Conservation (phyloP, 2,797 vertebrate species). For the Rhabdophis nuchalis region DNA sequence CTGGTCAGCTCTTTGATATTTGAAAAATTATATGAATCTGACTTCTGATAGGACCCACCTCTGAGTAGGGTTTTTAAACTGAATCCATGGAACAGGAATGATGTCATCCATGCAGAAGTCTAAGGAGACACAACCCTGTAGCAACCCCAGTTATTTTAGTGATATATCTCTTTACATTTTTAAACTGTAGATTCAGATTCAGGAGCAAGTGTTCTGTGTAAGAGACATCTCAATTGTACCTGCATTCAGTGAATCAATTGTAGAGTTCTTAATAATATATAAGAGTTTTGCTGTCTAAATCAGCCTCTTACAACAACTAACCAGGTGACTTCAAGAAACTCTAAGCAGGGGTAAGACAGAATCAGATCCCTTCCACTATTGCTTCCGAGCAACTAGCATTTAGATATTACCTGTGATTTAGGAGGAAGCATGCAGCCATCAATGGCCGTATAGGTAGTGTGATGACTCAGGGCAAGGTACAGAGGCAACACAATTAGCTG, state of each 20-base stretch:
- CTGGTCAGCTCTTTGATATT: background rate
- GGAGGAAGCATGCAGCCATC: background rate
- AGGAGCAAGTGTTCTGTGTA: background rate
- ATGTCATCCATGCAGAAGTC: background rate
- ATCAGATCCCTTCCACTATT: background rate
- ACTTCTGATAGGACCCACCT: background rate
- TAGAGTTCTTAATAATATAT: background rate
- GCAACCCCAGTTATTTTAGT: background rate
- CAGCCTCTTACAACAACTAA: background rate
- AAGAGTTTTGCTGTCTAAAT: background rate
- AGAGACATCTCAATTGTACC: background rate
- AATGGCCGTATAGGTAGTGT: background rate
- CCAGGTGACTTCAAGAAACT: background rate
- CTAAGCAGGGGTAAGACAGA: background rate
- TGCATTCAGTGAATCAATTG: background rate
- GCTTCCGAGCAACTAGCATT: background rate
- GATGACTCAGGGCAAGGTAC: too few relatives aligned
- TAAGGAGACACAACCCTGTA: background rate
- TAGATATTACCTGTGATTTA: background rate
- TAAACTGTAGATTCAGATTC: background rate
- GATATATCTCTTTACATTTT: background rate
- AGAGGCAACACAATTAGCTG: too few relatives aligned
- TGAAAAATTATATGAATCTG: background rate
- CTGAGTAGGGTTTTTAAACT: background rate
- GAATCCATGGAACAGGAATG: background rate